Evolutionary conservation across 2,888 invertebrate genomes (phyloP), one percentile per base, ranked within the genome.

Genomic region (Apantesis nais): DNA sequence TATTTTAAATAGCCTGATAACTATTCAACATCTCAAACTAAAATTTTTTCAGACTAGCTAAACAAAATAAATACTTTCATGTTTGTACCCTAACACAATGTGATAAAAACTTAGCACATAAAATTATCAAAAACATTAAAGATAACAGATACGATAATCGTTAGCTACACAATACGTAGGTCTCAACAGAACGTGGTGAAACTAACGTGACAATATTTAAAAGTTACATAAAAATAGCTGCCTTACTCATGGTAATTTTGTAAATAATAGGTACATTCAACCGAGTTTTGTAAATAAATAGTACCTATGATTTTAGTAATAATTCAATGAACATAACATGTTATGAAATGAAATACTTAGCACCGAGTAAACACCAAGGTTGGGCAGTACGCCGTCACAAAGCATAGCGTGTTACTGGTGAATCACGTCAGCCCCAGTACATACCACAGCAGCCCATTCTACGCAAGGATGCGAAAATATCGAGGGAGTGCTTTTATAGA

Each of bases 301-400:
- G 82, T 81, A 81, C 80, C 84, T 84, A 77, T 83, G 80, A 71
- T 80, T 81, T 75, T 78, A 79, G 75, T 84, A 78, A 80, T 83
- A 82, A 80, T 79, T 80, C 82, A 82, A 78, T 76, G 73, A 81
- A 79, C 77, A 78, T 78, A 81, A 83, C 74, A 83, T 81, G 81
- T 83, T 80, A 67, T 79, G 82, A 86, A 87, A 85, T 87, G 83
- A 88, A 89, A 86, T 78, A 81, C 74, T 80, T 89, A 93, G 93
- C 93, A 94, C 93, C 93, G 89, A 89, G 90, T 88, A 88, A 89
- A 90, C 90, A 91, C 89, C 88, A 80, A 80, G 78, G 80, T 85
- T 72, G 78, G 79, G 89, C 90, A 83, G 61, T 68, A 62, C 58
- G 48, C 61, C 41, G 55, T 68, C 80, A 44, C 58, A 25, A 65